Evolutionary conservation across 2,888 invertebrate genomes (phyloP).

Genomic region (Drosophila mulleri): DNA sequence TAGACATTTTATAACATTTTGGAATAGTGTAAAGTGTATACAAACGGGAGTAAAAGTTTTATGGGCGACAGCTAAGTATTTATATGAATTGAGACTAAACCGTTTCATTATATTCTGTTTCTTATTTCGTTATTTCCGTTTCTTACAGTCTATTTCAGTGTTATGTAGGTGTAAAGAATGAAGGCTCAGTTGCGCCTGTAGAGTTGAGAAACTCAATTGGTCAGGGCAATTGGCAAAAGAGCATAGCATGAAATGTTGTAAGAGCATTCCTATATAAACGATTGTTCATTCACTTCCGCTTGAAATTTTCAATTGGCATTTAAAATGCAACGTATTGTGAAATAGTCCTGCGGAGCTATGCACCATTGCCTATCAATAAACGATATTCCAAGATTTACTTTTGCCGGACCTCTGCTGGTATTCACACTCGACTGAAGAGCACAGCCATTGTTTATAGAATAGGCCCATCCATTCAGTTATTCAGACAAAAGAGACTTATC

Average conservation of each 20-base stretch:
- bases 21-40: too few species aligned
- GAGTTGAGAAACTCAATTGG: conserved; percentile 38
- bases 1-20: too few species aligned
- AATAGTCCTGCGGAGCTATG: conserved; percentile 72
- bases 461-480: conserved; percentile 62
- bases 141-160: background rate
- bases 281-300: conserved; percentile 48
- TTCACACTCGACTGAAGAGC: conserved; percentile 71
- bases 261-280: conserved; percentile 30
- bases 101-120: background rate
- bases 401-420: conserved; percentile 60
- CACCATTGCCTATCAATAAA: conserved; percentile 68
- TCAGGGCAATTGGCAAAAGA: conserved; percentile 41
- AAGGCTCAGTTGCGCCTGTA: conserved; percentile 9
- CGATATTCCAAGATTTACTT: conserved; percentile 34
- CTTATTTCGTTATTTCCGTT: background rate
- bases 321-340: conserved; percentile 67
- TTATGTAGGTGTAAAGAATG: background rate
- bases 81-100: too few species aligned
- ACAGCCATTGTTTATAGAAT: conserved; percentile 63
- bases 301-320: conserved; percentile 69
- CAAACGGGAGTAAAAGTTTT: too few species aligned
- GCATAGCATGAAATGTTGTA: conserved; percentile 36
- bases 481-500: conserved; percentile 54
- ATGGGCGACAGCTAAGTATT: too few species aligned